These are phyloP conservation scores for Electrona antarctica DNA, from an alignment of 2,113 vertebrate genomes.

Conservation along the genomic window DNA sequence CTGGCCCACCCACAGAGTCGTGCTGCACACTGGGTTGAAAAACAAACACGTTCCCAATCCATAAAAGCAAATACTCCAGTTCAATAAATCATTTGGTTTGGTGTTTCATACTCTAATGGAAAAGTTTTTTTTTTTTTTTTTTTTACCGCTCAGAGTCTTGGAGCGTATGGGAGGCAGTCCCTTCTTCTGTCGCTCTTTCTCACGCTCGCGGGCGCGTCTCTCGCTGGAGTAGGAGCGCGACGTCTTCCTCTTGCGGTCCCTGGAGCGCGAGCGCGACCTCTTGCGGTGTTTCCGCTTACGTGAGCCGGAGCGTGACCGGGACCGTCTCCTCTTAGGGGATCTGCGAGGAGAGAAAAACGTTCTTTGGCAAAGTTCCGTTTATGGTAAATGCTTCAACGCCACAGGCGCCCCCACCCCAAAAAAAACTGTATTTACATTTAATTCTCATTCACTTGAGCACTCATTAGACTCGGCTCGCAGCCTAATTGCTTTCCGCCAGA, in stretches of 20 bases:
- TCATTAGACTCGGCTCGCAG: neutral
- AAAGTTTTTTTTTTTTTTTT: slow-evolving; percentile 28
- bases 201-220: slow-evolving; percentile 89
- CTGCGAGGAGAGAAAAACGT: slow-evolving; percentile 64
- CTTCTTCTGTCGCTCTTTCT: slow-evolving; percentile 97
- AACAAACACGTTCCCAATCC: neutral
- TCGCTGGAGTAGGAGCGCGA: slow-evolving; percentile 97
- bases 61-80: neutral
- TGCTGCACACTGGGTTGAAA: slow-evolving; percentile 89
- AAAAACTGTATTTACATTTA: neutral
- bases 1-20: slow-evolving; percentile 98
- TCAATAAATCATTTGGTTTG: too few relatives aligned
- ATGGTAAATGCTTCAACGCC: too few relatives aligned
- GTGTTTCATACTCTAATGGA: too few relatives aligned
- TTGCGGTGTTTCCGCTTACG: slow-evolving; percentile 97
- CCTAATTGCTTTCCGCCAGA: neutral
- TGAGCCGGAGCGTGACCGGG: slow-evolving; percentile 94
- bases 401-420: neutral
- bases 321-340: slow-evolving; percentile 93
- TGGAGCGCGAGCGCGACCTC: slow-evolving; percentile 91
- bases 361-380: too few relatives aligned
- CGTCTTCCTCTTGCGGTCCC: slow-evolving; percentile 94
- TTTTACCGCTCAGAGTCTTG: slow-evolving; percentile 91
- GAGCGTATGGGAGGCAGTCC: slow-evolving; percentile 93
- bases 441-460: neutral